These are phyloP conservation scores for Drosophila pullipes DNA, from an alignment of 2,888 invertebrate species.

Conservation along the genomic window DNA sequence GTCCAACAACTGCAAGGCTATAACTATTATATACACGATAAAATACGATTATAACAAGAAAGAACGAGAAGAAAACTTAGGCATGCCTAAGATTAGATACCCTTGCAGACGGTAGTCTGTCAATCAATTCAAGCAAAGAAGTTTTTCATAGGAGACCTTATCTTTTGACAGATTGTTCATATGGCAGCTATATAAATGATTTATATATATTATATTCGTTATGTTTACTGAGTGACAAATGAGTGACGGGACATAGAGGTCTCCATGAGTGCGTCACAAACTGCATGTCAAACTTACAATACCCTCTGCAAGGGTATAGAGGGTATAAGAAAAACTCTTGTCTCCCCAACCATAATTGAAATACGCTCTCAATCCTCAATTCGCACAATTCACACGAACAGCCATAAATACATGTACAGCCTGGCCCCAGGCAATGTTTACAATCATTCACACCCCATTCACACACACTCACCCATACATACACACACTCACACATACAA, in stretches of 20 bases:
- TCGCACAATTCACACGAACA: slow-evolving; percentile 33
- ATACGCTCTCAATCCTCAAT: slow-evolving; percentile 22
- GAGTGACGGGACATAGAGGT: not conserved
- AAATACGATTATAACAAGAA: not conserved
- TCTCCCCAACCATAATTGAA: slow-evolving; percentile 42
- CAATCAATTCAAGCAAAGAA: not conserved
- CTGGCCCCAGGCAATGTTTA: slow-evolving; percentile 28
- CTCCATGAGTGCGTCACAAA: not conserved
- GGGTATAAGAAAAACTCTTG: not conserved
- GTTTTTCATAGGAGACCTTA: not conserved
- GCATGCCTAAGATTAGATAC: not conserved
- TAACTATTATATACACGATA: not conserved
- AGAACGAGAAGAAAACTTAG: not conserved
- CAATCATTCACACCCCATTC: slow-evolving; percentile 32
- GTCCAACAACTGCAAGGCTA: not conserved
- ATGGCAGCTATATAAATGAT: not conserved
- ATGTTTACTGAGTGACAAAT: not conserved
- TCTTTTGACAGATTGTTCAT: not conserved
- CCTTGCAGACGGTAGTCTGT: not conserved
- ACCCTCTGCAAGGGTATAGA: slow-evolving; percentile 9
- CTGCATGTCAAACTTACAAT: not conserved
- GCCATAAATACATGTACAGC: slow-evolving; percentile 27
- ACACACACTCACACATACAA: not conserved
- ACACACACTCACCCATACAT: slow-evolving; percentile 12
- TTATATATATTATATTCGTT: not conserved